These are phyloP conservation scores for Girardinichthys multiradiatus DNA, from an alignment of 2,113 vertebrate genomes.

Conservation along the genomic window DNA sequence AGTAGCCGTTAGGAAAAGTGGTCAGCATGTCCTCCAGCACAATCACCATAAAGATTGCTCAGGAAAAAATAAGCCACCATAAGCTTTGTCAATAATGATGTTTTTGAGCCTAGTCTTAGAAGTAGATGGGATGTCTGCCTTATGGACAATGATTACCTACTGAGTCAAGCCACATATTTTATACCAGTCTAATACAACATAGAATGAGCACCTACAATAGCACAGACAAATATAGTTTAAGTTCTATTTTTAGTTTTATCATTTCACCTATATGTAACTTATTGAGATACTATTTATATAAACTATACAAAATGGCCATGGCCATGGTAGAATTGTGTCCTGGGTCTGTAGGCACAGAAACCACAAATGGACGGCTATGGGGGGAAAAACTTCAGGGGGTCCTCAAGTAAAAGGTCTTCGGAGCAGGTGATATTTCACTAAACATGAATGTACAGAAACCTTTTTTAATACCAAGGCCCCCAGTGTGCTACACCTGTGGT, in stretches of 20 bases:
- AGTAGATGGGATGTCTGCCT: neutral
- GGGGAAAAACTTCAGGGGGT: conserved; percentile 20
- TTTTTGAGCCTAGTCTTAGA: neutral
- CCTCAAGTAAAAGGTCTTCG: conserved; percentile 21
- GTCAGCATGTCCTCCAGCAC: no score
- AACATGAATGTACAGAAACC: conserved; percentile 11
- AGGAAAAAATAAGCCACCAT: neutral
- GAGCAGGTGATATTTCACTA: conserved; percentile 28
- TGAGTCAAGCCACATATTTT: neutral
- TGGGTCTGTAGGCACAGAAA: conserved; percentile 16
- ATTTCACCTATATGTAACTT: neutral
- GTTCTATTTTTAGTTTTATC: neutral
- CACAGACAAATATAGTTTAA: neutral
- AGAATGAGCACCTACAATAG: neutral
- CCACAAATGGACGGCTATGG: conserved; percentile 5
- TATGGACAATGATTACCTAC: neutral
- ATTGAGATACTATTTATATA: neutral
- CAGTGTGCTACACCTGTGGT: conserved; percentile 40
- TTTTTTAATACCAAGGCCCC: conserved; percentile 14
- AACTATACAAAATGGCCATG: conserved; percentile 4
- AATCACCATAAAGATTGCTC: neutral
- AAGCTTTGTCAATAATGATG: neutral
- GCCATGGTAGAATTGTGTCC: conserved; percentile 15
- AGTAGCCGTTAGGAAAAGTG: neutral
- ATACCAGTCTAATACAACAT: neutral